phyloP scores from a whole-genome alignment of 2,113 vertebrate species.

The Oncorhynchus nerka region DNA sequence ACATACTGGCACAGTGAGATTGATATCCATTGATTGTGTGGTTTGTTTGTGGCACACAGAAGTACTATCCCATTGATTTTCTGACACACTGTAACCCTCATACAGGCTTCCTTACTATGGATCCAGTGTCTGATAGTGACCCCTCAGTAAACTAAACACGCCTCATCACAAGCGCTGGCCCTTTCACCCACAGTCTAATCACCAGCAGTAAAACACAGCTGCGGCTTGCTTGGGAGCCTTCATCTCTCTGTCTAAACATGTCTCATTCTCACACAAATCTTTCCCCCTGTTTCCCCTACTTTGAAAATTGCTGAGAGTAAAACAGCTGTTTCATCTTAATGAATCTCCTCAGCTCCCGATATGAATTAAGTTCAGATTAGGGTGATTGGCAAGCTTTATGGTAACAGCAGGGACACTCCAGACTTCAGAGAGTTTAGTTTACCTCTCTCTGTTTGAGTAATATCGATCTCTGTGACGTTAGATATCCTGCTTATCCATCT shows the following conservation, averaged over 20 bases:
- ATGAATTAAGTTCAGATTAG: constrained; percentile 29
- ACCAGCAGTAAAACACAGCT: no score
- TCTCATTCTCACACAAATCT: neutral
- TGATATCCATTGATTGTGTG: constrained; percentile 3
- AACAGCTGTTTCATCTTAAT: constrained; percentile 18
- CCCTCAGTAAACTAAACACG: constrained; percentile 15
- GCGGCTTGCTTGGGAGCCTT: neutral
- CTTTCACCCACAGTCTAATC: no score
- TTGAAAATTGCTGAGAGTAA: constrained; percentile 3
- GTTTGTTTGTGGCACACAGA: neutral
- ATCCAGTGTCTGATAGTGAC: neutral
- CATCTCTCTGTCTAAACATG: neutral
- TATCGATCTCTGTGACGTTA: no score
- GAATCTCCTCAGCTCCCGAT: constrained; percentile 26
- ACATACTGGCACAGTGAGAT: neutral
- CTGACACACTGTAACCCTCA: neutral
- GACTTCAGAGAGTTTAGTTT: constrained; percentile 2
- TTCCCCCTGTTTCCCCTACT: neutral
- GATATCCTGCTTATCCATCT: no score
- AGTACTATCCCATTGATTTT: neutral
- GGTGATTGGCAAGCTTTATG: constrained; percentile 23
- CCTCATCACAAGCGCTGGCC: constrained; percentile 25
- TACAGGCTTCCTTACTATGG: neutral
- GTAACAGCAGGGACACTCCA: constrained; percentile 17
- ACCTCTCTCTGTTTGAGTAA: neutral